Percentiles rank a stretch among this genome's conserved stretches.
These are phyloP conservation scores for Neolamprologus fasciatus DNA, from an alignment of 2,113 vertebrate genomes.

Conservation along the genomic window DNA sequence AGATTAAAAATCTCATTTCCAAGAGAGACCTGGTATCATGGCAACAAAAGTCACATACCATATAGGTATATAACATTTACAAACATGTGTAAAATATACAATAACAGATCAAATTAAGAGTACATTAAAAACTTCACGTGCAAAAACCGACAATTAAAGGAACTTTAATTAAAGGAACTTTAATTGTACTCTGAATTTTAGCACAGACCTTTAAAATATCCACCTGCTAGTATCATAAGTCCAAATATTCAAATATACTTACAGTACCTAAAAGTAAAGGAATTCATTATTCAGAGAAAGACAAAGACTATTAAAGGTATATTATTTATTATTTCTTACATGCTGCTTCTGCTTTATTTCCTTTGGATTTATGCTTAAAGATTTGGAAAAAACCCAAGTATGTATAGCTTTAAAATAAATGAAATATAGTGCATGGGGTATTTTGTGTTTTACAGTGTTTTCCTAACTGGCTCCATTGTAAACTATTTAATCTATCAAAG, in stretches of 20 bases:
- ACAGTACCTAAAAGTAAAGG: neutral
- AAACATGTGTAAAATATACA: too few species aligned
- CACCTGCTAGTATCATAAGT: neutral
- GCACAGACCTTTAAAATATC: neutral
- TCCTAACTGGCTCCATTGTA: neutral
- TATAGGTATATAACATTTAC: too few species aligned
- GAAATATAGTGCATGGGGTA: neutral
- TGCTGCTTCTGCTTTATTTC: neutral
- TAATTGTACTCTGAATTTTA: neutral
- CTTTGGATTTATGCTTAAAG: neutral
- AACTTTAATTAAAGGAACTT: neutral
- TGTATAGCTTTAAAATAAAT: neutral
- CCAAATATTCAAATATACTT: neutral
- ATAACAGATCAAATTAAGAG: too few species aligned
- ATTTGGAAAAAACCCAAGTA: neutral
- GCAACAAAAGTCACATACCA: too few species aligned
- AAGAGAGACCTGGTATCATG: too few species aligned
- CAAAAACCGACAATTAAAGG: neutral
- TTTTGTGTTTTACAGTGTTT: neutral
- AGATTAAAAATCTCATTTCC: too few species aligned
- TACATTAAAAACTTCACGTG: neutral
- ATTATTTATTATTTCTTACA: neutral
- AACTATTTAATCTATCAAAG: neutral
- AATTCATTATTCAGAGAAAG: neutral
- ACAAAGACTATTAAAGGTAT: neutral